Evolutionary conservation across 2,888 invertebrate species (phyloP).

Genomic region (Calameuta pallipes): DNA sequence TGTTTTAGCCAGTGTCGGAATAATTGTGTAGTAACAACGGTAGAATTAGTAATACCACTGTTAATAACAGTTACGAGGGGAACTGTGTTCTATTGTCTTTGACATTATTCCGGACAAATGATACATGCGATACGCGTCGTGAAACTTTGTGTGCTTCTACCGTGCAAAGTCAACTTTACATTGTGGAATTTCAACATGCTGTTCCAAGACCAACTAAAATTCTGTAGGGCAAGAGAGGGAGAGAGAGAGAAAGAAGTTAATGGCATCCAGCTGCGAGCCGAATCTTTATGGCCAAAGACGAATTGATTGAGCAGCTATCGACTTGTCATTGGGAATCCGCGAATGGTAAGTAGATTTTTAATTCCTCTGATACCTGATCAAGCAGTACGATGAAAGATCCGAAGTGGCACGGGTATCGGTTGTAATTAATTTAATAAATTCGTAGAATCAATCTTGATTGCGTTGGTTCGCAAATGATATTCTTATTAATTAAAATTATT

Average conservation of each 20-base stretch:
- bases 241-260: slow-evolving; percentile 6
- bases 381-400: background rate
- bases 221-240: background rate
- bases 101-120: background rate
- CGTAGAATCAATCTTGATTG: background rate
- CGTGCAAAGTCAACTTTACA: no score
- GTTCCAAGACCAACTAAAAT: background rate
- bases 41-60: background rate
- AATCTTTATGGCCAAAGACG: background rate
- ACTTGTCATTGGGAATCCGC: background rate
- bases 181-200: background rate
- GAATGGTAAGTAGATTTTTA: background rate
- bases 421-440: background rate
- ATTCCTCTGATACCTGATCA: background rate
- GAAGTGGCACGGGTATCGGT: background rate
- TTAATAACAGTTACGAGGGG: background rate
- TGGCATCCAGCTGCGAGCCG: background rate
- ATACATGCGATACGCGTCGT: no score
- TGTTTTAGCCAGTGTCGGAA: background rate
- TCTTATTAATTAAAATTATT: background rate
- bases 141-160: no score
- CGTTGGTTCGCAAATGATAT: background rate
- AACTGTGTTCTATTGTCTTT: background rate
- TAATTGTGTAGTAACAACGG: background rate
- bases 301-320: no score